phyloP scores from a whole-genome alignment of 2,797 vertebrate genomes.

The Trachops cirrhosus region DNA sequence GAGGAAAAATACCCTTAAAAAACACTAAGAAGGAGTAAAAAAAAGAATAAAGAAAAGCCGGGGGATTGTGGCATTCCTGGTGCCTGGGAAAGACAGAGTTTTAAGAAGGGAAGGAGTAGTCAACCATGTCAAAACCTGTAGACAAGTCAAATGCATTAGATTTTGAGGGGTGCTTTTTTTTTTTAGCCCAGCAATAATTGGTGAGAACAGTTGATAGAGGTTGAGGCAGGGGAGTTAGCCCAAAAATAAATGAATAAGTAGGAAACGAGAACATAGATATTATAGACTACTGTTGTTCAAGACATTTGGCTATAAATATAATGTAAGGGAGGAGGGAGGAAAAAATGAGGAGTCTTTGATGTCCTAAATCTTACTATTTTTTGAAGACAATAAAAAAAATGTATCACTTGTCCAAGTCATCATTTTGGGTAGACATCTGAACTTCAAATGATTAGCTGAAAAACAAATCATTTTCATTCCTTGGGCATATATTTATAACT shows the following conservation, averaged over 20 bases:
- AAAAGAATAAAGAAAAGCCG: background rate
- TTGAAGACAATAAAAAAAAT: background rate
- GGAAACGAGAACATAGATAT: background rate
- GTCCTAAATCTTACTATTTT: background rate
- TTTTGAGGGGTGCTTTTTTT: background rate
- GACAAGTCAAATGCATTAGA: background rate
- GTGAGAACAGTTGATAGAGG: background rate
- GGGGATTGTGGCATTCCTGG: background rate
- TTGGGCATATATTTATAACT: background rate
- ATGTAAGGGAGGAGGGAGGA: background rate
- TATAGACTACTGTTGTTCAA: background rate
- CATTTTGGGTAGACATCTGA: background rate
- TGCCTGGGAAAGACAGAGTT: background rate
- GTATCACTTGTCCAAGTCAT: background rate
- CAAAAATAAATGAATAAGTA: background rate
- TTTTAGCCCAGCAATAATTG: background rate
- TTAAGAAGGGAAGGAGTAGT: background rate
- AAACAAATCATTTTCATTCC: constrained; percentile 11
- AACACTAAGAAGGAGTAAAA: background rate
- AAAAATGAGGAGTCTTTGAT: background rate
- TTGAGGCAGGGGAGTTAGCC: background rate
- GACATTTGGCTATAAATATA: background rate
- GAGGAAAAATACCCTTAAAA: background rate
- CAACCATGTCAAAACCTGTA: background rate
- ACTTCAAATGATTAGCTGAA: constrained; percentile 24